Base-by-base conservation (phyloP, 2,113 vertebrate genomes). In the Dipodomys spectabilis region DNA sequence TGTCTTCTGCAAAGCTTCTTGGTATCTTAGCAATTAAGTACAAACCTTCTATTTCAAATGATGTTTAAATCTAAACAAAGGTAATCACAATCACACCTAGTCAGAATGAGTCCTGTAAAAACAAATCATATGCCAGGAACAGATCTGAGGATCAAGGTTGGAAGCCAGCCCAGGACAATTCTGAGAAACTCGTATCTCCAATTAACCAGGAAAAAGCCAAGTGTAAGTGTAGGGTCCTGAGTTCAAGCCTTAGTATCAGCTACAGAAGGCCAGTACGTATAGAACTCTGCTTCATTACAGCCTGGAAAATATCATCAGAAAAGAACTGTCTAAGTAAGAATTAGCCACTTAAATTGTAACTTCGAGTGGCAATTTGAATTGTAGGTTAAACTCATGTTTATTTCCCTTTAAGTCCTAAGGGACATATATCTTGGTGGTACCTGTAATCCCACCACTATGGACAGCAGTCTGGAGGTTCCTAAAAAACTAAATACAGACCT, bases 1-100 rank as follows among this genome's bases (percentile, higher is more conserved):
- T 92, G 82, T 32, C 60, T 95, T 86, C 91, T 95, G 30, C 64
- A 85, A 86, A 87, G 74, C 94, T 71, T 75, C 32, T 84, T 86
- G 75, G 74, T 79, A 74, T 79, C 64, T 81, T 80, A 82, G 88
- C 32, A 91, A 90, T 64, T 39, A 96, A 94, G 85, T 35, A 78
- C 2, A 84, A 0, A 4, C 25, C 85, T 90, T 84, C 32, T 92
- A 78, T 75, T 94, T 82, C 69, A 90, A 82, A 60, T 79, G 25
- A 57, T 78, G 8, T 90, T 94, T 92, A 91, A 89, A 60, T 91
- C 81, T 90, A 90, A 82, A 95, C 86, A 93, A 82, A 93, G 73
- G 45, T n/a, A 68, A 74, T 82, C 83, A 93, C 32, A 79, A 91
- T 81, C 68, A 94, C 1, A 73, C 69, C 35, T 90, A 69, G n/a